These are phyloP conservation scores for Ceratina calcarata DNA, from an alignment of 1,140 invertebrate species.

Conservation along the genomic window DNA sequence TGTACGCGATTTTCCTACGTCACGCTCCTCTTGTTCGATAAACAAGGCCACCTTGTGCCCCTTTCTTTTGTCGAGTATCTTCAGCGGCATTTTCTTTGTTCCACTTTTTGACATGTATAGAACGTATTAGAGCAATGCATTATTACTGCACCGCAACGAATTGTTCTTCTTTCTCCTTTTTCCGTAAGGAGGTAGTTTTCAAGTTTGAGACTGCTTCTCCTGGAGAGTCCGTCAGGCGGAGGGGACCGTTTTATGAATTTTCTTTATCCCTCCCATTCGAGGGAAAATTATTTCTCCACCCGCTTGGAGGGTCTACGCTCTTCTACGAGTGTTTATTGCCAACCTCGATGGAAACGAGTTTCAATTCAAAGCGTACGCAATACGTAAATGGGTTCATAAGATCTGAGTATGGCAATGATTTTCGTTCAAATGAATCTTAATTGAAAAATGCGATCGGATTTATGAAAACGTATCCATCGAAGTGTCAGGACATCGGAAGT, in stretches of 20 bases:
- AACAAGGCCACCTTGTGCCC: background rate
- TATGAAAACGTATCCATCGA: too few relatives aligned
- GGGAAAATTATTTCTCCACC: constrained; percentile 2
- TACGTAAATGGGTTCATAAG: too few relatives aligned
- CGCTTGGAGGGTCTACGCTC: background rate
- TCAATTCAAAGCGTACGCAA: too few relatives aligned
- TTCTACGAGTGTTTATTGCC: too few relatives aligned
- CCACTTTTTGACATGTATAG: too few relatives aligned
- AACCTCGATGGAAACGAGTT: too few relatives aligned
- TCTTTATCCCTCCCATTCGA: background rate
- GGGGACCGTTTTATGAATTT: constrained; percentile 13
- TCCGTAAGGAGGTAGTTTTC: too few relatives aligned
- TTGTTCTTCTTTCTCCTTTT: background rate
- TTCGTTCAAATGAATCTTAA: too few relatives aligned
- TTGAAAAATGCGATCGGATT: too few relatives aligned
- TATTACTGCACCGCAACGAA: background rate
- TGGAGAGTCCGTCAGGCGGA: background rate
- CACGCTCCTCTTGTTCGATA: constrained; percentile 3
- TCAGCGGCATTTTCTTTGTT: background rate
- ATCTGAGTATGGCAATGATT: too few relatives aligned
- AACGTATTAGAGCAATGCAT: background rate
- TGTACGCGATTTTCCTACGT: constrained; percentile 36
- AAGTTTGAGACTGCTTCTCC: background rate
- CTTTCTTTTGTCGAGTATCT: background rate
- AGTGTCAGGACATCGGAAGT: too few relatives aligned